Percentiles rank a stretch among this genome's conserved stretches.
phyloP scores from a whole-genome alignment of 2,113 vertebrate species.

The Ptilonorhynchus violaceus region DNA sequence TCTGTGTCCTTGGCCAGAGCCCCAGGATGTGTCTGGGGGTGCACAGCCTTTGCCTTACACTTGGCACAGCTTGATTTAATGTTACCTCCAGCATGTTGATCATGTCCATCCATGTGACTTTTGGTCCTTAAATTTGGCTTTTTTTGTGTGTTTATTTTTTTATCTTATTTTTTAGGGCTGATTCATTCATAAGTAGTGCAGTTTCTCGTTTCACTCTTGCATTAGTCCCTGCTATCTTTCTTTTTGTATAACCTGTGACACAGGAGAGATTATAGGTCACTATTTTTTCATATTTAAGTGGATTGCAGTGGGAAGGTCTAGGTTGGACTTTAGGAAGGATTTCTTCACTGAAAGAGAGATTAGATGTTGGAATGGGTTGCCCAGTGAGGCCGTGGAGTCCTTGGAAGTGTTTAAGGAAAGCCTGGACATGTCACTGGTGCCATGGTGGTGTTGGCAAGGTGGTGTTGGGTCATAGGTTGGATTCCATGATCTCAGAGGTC shows the following conservation, averaged over 20 bases:
- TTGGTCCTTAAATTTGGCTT: not conserved
- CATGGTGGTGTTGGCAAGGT: not conserved
- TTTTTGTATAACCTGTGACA: not conserved
- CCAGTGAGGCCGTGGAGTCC: too few relatives aligned
- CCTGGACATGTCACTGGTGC: not conserved
- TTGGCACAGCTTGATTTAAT: not conserved
- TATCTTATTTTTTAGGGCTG: not conserved
- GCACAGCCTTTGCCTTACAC: not conserved
- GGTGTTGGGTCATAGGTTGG: not conserved
- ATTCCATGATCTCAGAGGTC: not conserved
- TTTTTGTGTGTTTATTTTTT: not conserved
- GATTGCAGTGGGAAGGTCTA: not conserved
- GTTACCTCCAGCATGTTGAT: too few relatives aligned
- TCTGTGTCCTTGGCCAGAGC: too few relatives aligned
- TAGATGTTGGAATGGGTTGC: not conserved
- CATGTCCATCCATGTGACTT: not conserved
- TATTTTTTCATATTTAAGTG: fast-evolving
- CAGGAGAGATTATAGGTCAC: fast-evolving
- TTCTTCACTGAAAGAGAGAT: not conserved
- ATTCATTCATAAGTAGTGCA: not conserved
- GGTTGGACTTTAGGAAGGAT: not conserved
- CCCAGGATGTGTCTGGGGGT: fast-evolving
- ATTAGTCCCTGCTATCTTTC: not conserved
- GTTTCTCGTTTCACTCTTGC: not conserved
- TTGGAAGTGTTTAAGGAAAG: not conserved